These are phyloP conservation scores for Catharus fuscescens DNA, from an alignment of 2,113 vertebrate species.

Conservation along the genomic window DNA sequence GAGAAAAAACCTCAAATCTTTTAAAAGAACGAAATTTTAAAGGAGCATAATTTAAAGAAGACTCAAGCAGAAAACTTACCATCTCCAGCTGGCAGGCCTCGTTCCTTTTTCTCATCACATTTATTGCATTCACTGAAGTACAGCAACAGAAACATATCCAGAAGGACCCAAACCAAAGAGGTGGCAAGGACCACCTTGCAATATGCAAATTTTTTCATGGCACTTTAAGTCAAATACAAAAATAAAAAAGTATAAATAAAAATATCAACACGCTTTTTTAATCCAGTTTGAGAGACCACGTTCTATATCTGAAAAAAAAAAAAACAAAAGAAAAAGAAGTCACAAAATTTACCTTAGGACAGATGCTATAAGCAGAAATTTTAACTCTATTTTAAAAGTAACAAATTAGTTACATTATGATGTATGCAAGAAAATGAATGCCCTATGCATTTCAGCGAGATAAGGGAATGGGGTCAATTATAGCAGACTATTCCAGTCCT, in stretches of 20 bases:
- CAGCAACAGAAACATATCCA: conserved; percentile 98
- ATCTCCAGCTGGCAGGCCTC: conserved; percentile 87
- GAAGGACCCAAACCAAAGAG: conserved; percentile 98
- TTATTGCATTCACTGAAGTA: conserved; percentile 99
- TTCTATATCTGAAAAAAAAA: conserved; percentile 68
- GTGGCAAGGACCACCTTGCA: conserved; percentile 99
- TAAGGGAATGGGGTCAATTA: not conserved
- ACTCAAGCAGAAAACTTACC: conserved; percentile 70
- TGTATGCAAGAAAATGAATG: not conserved
- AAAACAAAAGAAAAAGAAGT: not conserved
- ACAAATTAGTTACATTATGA: not conserved
- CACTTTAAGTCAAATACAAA: conserved; percentile 80
- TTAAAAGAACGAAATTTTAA: not conserved
- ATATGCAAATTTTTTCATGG: conserved; percentile 98
- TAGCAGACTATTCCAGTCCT: not conserved
- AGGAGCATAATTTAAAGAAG: not conserved
- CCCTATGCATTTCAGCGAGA: not conserved
- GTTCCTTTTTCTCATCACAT: conserved; percentile 94
- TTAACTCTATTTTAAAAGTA: not conserved
- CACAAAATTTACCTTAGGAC: not conserved
- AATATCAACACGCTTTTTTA: conserved; percentile 70
- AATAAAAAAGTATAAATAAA: conserved; percentile 78
- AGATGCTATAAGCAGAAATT: not conserved
- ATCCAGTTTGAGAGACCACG: conserved; percentile 68
- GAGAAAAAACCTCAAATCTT: not conserved